Base-by-base conservation (phyloP, 2,888 invertebrate genomes). In the Melieria omissa region DNA sequence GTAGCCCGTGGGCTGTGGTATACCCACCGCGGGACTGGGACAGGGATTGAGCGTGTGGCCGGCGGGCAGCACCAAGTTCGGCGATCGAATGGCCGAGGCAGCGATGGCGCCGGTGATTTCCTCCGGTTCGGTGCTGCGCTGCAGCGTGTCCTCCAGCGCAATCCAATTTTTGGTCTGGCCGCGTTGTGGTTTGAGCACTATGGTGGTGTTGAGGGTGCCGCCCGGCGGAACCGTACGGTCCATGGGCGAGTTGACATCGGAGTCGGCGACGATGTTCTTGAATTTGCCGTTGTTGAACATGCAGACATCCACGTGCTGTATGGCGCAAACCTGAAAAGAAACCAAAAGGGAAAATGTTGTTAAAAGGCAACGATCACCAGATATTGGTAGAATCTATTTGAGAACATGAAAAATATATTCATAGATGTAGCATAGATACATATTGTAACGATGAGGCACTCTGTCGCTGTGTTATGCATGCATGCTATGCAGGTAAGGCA, bases 241-340 rank as follows among this genome's bases (percentile, higher is more conserved):
- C 42, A 82, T 77, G 3, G 83, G 82, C 29, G 81, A 78, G 6
- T 89, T 74, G 89, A 90, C 73, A 85, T 89, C 81, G 82, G 90
- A 88, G 74, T 91, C 90, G 1, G 95, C 95, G 1, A 96, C 95
- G n/a, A 95, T 92, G 85, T 96, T 96, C 88, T 96, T 96, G 88
- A 96, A 96, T 87, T 96, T 96, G 0, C 96, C 96, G 82, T 96
- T 95, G 78, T 96, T 96, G 88, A 97, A 95, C 93, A 97, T 96
- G 87, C 96, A 96, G 1, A 97, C 96, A 84, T 96, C 95, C 42
- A 96, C 96, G 86, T 95, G 94, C 84, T 96, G 96, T 4, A 96
- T 93, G 71, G 95, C 91, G 82, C 94, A 90, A 5, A 93, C 91
- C 95, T 96, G 87, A 9, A 81, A 61, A 8, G 16, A 45, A 55